These are phyloP conservation scores for Chelonus formosanus DNA, from an alignment of 2,888 invertebrate genomes.

Conservation along the genomic window DNA sequence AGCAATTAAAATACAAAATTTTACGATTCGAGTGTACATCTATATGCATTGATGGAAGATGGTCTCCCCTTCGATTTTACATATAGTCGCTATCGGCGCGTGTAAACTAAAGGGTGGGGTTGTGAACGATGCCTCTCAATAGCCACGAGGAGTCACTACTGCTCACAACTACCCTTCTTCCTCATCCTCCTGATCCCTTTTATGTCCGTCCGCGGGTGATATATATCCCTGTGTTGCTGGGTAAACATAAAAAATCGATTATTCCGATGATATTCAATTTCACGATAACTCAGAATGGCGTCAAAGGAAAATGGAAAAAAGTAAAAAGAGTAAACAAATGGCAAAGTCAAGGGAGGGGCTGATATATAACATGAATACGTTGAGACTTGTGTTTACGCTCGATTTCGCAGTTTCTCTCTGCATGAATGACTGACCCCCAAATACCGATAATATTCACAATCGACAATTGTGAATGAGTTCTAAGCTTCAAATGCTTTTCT, in stretches of 20 bases:
- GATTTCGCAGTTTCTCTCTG: conserved; percentile 7
- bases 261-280: conserved; percentile 24
- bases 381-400: conserved; percentile 4
- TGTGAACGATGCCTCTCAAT: conserved; percentile 10
- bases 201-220: conserved; percentile 12
- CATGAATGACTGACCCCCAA: conserved; percentile 30
- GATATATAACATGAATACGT: background rate
- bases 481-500: conserved; percentile 16
- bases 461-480: conserved; percentile 31
- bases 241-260: conserved; percentile 26
- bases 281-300: conserved; percentile 17
- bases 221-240: conserved; percentile 20
- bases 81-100: conserved; percentile 34
- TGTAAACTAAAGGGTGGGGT: conserved; percentile 12
- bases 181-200: background rate
- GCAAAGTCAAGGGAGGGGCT: background rate
- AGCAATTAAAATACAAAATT: conserved; percentile 56
- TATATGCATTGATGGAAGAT: conserved; percentile 24
- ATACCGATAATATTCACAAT: conserved; percentile 40
- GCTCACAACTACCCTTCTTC: background rate
- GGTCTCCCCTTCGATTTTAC: conserved; percentile 40
- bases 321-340: conserved; percentile 7
- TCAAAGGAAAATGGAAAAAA: conserved; percentile 14
- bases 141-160: conserved; percentile 13
- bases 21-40: conserved; percentile 44